These are phyloP conservation scores for Tipula confusa DNA, from an alignment of 2,888 invertebrate genomes.

Conservation along the genomic window DNA sequence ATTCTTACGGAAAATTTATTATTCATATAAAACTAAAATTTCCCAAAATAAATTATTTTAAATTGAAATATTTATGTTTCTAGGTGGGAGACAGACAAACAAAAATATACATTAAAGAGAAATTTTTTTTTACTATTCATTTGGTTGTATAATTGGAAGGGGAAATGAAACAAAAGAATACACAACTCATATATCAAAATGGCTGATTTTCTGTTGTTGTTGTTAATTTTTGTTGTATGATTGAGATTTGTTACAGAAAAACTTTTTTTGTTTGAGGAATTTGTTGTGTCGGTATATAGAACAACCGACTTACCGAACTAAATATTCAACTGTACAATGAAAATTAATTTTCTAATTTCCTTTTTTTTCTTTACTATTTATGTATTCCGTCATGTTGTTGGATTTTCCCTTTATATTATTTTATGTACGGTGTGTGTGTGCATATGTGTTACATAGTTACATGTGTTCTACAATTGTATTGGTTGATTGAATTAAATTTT, in stretches of 20 bases:
- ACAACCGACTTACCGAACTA: neutral
- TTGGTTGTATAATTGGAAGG: neutral
- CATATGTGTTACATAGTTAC: neutral
- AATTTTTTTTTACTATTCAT: conserved; percentile 15
- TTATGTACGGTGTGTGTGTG: neutral
- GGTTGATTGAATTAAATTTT: conserved; percentile 25
- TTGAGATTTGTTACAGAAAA: neutral
- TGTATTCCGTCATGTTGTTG: neutral
- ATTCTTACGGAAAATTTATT: neutral
- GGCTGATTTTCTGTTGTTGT: neutral
- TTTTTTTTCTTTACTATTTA: neutral
- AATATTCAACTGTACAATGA: neutral
- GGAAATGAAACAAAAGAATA: conserved; percentile 12
- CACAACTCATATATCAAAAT: conserved; percentile 25
- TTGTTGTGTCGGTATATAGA: neutral
- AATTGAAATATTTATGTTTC: conserved; percentile 20
- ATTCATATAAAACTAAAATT: neutral
- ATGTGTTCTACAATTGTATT: neutral
- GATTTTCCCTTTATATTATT: neutral
- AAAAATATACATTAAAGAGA: neutral
- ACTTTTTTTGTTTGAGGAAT: neutral
- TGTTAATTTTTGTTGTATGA: neutral
- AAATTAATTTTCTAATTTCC: neutral
- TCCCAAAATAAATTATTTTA: conserved; percentile 25
- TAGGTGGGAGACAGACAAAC: conserved; percentile 16